Evolutionary conservation across 2,888 invertebrate genomes (phyloP).

Genomic region (Cerastis leucographa): DNA sequence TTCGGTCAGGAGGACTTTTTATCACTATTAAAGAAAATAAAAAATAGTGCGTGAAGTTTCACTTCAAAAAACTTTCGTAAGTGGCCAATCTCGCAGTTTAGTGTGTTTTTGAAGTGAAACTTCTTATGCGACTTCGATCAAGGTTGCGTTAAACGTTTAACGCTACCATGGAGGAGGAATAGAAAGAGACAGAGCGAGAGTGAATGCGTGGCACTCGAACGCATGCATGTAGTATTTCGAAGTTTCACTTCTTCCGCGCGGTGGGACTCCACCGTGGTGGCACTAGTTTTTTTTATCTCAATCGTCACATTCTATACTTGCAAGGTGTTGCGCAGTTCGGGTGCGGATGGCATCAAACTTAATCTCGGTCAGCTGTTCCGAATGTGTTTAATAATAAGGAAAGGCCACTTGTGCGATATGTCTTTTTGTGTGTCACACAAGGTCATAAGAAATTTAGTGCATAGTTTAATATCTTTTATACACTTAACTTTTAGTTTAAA

Average conservation of each 20-base stretch:
- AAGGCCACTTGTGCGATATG: constrained; percentile 48
- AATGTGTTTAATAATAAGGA: constrained; percentile 33
- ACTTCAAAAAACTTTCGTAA: neutral
- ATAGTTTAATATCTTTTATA: neutral
- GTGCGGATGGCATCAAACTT: constrained; percentile 43
- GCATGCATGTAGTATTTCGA: no score
- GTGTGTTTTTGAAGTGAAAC: no score
- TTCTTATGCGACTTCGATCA: no score
- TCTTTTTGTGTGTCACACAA: constrained; percentile 38
- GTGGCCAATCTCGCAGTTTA: neutral
- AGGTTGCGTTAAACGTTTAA: no score
- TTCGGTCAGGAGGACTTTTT: neutral
- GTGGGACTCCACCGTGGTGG: no score
- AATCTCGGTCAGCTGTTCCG: constrained; percentile 55
- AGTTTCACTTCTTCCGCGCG: no score
- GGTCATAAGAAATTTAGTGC: constrained; percentile 14
- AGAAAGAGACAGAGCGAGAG: no score
- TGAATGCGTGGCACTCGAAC: no score
- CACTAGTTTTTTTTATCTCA: no score
- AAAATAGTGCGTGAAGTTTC: no score
- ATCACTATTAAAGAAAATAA: neutral
- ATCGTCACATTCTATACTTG: constrained; percentile 1
- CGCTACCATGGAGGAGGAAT: no score
- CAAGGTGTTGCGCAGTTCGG: constrained; percentile 9
- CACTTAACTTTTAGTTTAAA: no score